These are phyloP conservation scores for Nematostella vectensis DNA, from an alignment of 92 coral and sea anemone species.

Conservation along the genomic window DNA sequence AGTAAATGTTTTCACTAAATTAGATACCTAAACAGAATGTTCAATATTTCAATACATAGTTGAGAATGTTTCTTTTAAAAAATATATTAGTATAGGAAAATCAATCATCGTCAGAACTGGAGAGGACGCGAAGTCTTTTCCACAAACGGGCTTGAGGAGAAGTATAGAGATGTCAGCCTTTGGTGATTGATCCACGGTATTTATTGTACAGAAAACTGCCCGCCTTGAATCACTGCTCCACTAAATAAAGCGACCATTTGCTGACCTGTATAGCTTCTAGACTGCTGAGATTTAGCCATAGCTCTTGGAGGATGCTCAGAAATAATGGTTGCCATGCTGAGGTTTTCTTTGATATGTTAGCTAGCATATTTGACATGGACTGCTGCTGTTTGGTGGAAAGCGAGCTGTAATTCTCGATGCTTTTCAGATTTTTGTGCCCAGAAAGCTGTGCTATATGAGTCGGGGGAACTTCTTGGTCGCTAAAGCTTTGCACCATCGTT, in stretches of 20 bases:
- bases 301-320: background rate
- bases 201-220: background rate
- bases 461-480: background rate
- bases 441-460: background rate
- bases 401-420: constrained; percentile 1
- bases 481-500: background rate
- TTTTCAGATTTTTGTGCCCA: background rate
- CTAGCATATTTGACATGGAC: background rate
- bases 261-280: background rate
- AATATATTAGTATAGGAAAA: too few relatives aligned
- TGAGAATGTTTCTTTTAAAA: too few relatives aligned
- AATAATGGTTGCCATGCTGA: background rate
- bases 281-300: background rate
- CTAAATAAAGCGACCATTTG: background rate
- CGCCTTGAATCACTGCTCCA: background rate
- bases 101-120: background rate
- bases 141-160: background rate
- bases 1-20: too few relatives aligned
- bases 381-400: background rate
- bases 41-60: too few relatives aligned
- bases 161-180: background rate
- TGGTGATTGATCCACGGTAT: background rate
- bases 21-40: too few relatives aligned
- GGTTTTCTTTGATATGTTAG: background rate
- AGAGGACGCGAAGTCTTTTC: background rate